Evolutionary conservation across 2,888 invertebrate genomes (phyloP).

Genomic region (Latheticus oryzae): DNA sequence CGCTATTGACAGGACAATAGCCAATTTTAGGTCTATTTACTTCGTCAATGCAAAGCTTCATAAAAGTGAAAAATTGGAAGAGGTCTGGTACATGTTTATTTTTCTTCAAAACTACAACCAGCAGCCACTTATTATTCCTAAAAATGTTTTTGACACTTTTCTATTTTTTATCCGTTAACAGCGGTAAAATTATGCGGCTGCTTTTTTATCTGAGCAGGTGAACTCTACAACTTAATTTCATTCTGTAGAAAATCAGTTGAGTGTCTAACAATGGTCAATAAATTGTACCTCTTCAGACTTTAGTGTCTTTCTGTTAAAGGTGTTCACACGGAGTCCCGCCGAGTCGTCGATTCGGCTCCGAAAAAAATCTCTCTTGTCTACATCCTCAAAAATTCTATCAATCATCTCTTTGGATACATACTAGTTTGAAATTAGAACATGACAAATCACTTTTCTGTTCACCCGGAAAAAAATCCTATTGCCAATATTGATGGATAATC

Average conservation of each 20-base stretch:
- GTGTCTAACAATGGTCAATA: conserved; percentile 50
- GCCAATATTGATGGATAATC: conserved; percentile 20
- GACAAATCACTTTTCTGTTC: conserved; percentile 39
- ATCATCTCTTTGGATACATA: conserved; percentile 45
- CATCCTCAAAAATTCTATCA: conserved; percentile 51
- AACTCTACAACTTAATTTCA: conserved; percentile 52
- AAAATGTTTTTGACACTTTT: too few species aligned
- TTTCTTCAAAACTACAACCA: conserved; percentile 1
- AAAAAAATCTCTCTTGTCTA: conserved; percentile 48
- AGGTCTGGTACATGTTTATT: conserved; percentile 27
- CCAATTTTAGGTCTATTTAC: conserved; percentile 36
- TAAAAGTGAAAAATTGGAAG: conserved; percentile 34
- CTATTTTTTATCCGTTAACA: too few species aligned
- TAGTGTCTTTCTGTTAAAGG: conserved; percentile 41
- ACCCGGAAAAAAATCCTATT: conserved; percentile 9
- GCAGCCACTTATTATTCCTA: too few species aligned
- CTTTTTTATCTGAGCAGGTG: conserved; percentile 50
- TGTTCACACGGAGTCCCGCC: conserved; percentile 43
- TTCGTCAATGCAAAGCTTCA: conserved; percentile 22
- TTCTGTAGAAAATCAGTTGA: conserved; percentile 44
- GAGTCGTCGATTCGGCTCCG: conserved; percentile 33
- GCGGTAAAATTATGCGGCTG: conserved; percentile 26
- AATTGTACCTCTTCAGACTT: conserved; percentile 42
- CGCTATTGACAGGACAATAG: conserved; percentile 35
- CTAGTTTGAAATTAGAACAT: conserved; percentile 37